A percentile compares a stretch with the other conserved stretches of the same genome.
Conservation (phyloP, 2,888 invertebrate genomes). For the Netelia melanura region DNA sequence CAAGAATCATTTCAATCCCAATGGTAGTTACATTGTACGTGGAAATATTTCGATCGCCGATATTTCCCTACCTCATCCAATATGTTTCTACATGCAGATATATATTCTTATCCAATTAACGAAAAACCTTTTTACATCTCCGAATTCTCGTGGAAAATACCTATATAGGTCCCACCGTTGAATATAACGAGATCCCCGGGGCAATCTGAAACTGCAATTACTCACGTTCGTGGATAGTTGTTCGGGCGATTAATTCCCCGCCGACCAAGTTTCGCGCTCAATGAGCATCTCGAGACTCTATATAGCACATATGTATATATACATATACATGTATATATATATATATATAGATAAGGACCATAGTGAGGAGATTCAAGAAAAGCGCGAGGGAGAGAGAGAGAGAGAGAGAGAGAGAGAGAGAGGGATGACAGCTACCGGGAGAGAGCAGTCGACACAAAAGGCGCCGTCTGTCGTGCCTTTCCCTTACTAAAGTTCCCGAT, state of each 20-base stretch:
- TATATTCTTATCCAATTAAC: neutral
- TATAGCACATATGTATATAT: neutral
- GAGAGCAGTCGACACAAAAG: no score
- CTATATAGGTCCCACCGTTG: conserved; percentile 4
- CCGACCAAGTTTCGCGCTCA: conserved; percentile 51
- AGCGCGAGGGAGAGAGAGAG: neutral
- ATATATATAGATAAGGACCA: neutral
- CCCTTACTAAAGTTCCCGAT: no score
- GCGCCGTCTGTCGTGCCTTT: no score
- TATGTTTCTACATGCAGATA: neutral
- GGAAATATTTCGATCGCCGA: neutral
- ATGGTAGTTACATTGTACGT: no score
- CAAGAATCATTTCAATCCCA: no score
- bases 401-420: conserved; percentile 1
- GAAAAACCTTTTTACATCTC: conserved; percentile 25
- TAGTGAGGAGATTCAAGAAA: conserved; percentile 20
- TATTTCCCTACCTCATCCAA: neutral
- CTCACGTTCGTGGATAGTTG: conserved; percentile 52
- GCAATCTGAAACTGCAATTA: conserved; percentile 50
- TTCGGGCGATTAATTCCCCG: conserved; percentile 58
- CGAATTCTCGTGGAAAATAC: neutral
- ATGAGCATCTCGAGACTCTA: conserved; percentile 53
- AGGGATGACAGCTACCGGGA: no score
- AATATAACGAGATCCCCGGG: conserved; percentile 42
- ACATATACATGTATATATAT: no score